Conservation (phyloP, 2,113 vertebrate species). For the Mirounga angustirostris region DNA sequence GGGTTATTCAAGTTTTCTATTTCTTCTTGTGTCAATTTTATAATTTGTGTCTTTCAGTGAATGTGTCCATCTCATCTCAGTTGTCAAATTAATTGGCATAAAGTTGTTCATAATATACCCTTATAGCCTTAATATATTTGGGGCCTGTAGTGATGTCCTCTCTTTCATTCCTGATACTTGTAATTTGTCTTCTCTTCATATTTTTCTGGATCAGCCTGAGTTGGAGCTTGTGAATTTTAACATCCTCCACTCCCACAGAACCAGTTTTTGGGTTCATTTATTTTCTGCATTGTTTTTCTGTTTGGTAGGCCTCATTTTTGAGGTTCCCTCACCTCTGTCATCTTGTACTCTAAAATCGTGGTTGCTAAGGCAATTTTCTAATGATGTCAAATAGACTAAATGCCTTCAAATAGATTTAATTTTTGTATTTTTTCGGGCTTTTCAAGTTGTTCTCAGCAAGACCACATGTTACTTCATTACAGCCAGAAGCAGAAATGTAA, state of each 20-base stretch:
- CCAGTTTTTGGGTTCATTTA: background rate
- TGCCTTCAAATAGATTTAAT: conserved; percentile 1
- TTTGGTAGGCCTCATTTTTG: background rate
- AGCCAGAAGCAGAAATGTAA: background rate
- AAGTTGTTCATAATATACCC: background rate
- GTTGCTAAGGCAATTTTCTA: conserved; percentile 21
- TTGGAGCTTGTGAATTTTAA: background rate
- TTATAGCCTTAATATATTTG: background rate
- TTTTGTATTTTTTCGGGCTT: background rate
- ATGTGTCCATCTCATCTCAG: background rate
- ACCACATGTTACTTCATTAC: background rate
- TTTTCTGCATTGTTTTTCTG: conserved; percentile 19
- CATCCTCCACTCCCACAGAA: accelerated
- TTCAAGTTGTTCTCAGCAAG: background rate
- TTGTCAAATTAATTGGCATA: background rate
- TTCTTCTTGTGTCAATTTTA: background rate
- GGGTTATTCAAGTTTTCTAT: background rate
- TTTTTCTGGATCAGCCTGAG: background rate
- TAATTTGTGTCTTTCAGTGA: background rate
- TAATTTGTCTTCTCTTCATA: conserved; percentile 8
- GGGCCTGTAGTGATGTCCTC: background rate
- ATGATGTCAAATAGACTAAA: conserved; percentile 2
- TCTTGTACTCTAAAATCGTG: conserved; percentile 4
- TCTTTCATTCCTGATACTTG: background rate
- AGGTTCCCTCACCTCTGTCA: background rate